Evolutionary conservation across 2,888 invertebrate species (phyloP), one percentile per base, ranked within the genome.

Genomic region (Vandiemenella viatica): DNA sequence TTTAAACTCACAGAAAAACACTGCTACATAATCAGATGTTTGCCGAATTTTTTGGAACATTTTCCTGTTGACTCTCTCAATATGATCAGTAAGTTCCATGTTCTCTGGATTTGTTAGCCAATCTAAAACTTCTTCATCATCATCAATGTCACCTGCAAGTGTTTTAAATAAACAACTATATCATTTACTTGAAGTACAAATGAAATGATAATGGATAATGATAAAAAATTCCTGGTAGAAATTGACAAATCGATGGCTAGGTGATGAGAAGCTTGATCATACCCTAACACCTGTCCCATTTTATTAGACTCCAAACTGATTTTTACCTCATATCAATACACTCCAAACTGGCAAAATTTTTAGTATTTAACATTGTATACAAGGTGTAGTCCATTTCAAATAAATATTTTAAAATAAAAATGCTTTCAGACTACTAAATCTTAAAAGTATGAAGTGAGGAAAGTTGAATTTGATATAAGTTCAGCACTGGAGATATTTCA

Each of bases 1-100:
- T n/a, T n/a, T n/a, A n/a, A n/a, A 78, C 86, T 82, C 74, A 91
- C 91, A 92, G 75, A 92, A 87, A 69, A 91, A 88, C 46, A 89
- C 90, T 5, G 91, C 91, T 21, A 91, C 78, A 63, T 90, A 90
- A 62, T 91, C 90, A 0, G 89, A 87, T 22, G 83, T 79, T 62
- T 88, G 85, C 41, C 87, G 74, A 59, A 92, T 86, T 67, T 91
- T 88, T 53, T 88, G 83, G 62, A 92, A 89, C 92, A 92, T 92
- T 68, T 91, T 90, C 49, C 77, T 74, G 63, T 92, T 92, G 13
- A 92, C 90, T 62, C 84, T 78, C 65, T 92, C 92, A 47, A 92
- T 92, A 57, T 87, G 86, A 66, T 92, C 92, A 5, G 86, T 88
- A 52, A 91, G 72, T 66, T 92, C 91, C 91, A 92, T 91, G 59